Base-by-base conservation (phyloP, 2,797 vertebrate species). In the Pogoniulus pusillus region DNA sequence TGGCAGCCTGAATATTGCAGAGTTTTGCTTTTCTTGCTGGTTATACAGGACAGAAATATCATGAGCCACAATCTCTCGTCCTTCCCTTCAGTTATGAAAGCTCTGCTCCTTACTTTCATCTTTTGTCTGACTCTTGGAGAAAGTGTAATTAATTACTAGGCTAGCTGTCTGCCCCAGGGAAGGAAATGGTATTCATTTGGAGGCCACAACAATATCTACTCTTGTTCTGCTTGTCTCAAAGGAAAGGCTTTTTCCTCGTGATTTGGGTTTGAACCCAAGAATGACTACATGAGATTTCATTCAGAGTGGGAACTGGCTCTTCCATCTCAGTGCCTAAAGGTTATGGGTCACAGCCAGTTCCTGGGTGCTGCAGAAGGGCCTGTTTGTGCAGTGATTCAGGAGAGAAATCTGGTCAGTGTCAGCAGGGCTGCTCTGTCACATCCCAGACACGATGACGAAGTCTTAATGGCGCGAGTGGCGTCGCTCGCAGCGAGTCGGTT, bases 61-160 rank as follows among this genome's bases (percentile, higher is more conserved):
- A 49, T 1, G 35, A 79, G 45, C 72, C 69, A 72, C 39, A 9
- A 6, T 80, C 49, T 87, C 59, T 62, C 51, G 74, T 80, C 88
- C 79, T 93, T 72, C 80, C 73, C 43, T 80, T 87, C 51, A 80
- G 70, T 93, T 85, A 64, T 1, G 23, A 88, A 86, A 90, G 82
- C 3, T 0, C 70, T 77, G 41, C 75, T 94, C 24, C 85, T 91
- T 82, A 80, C 59, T 92, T 78, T 63, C 78, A 49, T 81, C 80
- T 89, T 87, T 78, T 82, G 86, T 85, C 81, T 86, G 88, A 69
- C 85, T 91, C 68, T 70, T 49, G 27, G 84, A 85, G 90, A 96
- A 93, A 94, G 84, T 90, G 39, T 89, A 89, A 95, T 96, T 91
- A 88, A 92, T 93, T 87, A 82, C 76, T 53, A 91, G 60, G 37